These are phyloP conservation scores for Thalassoma bifasciatum DNA, from an alignment of 2,113 vertebrate species.

Conservation along the genomic window DNA sequence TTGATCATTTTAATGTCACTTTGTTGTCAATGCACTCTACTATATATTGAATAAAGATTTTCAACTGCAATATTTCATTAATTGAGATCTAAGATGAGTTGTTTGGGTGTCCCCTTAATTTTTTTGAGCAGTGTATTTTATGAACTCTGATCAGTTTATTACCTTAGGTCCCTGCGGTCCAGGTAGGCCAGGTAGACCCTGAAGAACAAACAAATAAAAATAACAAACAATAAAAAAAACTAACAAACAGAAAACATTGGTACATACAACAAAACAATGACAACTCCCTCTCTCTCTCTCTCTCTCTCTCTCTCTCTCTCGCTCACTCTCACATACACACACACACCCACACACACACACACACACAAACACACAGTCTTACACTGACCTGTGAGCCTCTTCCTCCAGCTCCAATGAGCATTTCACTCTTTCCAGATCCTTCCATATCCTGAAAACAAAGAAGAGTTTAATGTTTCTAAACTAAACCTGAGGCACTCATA, in stretches of 20 bases:
- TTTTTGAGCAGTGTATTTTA: no score
- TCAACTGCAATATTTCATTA: no score
- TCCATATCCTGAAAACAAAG: conserved; percentile 86
- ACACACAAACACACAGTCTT: no score
- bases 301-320: no score
- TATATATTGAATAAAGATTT: no score
- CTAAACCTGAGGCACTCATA: neutral
- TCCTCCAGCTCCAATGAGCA: conserved; percentile 68
- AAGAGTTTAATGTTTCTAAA: conserved; percentile 23
- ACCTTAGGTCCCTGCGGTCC: conserved; percentile 83
- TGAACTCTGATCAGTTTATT: conserved; percentile 10
- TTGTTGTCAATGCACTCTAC: no score
- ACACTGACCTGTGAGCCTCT: conserved; percentile 79
- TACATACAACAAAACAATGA: neutral
- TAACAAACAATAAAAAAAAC: rapidly evolving
- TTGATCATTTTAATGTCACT: no score
- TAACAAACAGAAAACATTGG: no score
- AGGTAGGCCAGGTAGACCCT: conserved; percentile 74
- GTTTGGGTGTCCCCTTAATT: no score
- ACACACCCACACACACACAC: no score
- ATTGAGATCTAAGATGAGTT: no score
- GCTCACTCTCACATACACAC: no score
- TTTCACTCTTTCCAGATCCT: conserved; percentile 84
- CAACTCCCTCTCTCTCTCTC: neutral
- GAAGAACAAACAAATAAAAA: neutral